Evolutionary conservation across 2,888 invertebrate species (phyloP), one percentile per base, ranked within the genome.

Genomic region (Magallana nippona): DNA sequence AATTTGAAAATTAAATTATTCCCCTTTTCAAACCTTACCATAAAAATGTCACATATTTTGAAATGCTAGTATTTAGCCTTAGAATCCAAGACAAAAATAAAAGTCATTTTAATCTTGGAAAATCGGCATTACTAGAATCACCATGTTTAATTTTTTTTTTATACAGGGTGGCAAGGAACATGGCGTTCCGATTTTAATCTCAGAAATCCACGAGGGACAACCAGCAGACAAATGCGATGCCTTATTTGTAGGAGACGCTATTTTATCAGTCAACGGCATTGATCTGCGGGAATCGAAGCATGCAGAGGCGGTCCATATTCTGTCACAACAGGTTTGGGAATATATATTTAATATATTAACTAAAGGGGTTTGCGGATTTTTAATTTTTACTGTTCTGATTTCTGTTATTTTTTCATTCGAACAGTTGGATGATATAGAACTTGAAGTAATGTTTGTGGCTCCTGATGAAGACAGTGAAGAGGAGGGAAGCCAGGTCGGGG

Each of bases 141-240:
- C 32, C 32, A 32, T 32, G 5, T 60, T 60, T n/a, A n/a, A 17
- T 10, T 8, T 17, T 60, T 60, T 17, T 60, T 63, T 10, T 10
- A 88, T 90, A 56, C 93, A 97, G 97, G 97, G 97, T 83, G 97
- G 97, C 0, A 95, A 96, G 87, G 97, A 97, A 93, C 97, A 97
- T 94, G 97, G 97, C 19, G 97, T 97, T 62, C 97, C 97, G 0
- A 97, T 97, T 89, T 95, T 97, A 86, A 97, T 97, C 91, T 97
- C 97, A 0, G 97, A 97, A 94, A 95, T 97, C 92, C 95, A 96
- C 86, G 95, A 96, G 84, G 96, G 96, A 89, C 97, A 97, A 87
- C 97, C 97, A 83, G 97, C 97, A 77, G 96, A 96, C 86, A 94
- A 96, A 87, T 96, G 96, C 84, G 96, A 96, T 60, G 95, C 96